Conservation (phyloP, 2,888 invertebrate species). For the Pollenia labialis region DNA sequence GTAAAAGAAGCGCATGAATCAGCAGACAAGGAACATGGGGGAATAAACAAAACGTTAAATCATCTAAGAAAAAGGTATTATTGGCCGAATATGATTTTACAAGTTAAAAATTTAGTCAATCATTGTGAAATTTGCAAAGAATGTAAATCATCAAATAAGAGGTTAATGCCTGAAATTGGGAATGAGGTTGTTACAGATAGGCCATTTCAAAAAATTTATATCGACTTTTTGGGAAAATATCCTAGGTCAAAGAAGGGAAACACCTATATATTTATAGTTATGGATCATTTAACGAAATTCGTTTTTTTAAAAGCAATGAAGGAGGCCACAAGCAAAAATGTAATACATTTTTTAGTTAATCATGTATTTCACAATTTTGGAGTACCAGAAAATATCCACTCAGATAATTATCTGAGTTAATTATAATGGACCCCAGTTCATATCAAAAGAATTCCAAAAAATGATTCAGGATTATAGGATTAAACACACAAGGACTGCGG, state of each 20-base stretch:
- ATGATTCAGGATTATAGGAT: background rate
- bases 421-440: background rate
- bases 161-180: background rate
- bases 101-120: background rate
- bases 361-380: slow-evolving; percentile 28
- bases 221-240: slow-evolving; percentile 24
- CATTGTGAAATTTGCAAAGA: background rate
- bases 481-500: background rate
- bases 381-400: slow-evolving; percentile 18
- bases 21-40: slow-evolving; percentile 50
- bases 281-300: slow-evolving; percentile 37
- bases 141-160: background rate
- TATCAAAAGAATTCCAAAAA: background rate
- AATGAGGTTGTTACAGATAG: background rate
- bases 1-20: slow-evolving; percentile 55
- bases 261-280: slow-evolving; percentile 1
- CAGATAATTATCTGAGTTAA: too few relatives aligned
- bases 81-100: slow-evolving; percentile 26
- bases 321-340: slow-evolving; percentile 26
- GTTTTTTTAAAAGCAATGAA: slow-evolving; percentile 11
- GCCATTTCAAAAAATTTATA: background rate
- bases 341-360: background rate
- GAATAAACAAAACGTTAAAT: slow-evolving; percentile 40
- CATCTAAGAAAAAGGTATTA: slow-evolving; percentile 15
- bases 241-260: slow-evolving; percentile 14